Conservation (phyloP, 2,797 vertebrate species). For the Tiaroga cobitis region DNA sequence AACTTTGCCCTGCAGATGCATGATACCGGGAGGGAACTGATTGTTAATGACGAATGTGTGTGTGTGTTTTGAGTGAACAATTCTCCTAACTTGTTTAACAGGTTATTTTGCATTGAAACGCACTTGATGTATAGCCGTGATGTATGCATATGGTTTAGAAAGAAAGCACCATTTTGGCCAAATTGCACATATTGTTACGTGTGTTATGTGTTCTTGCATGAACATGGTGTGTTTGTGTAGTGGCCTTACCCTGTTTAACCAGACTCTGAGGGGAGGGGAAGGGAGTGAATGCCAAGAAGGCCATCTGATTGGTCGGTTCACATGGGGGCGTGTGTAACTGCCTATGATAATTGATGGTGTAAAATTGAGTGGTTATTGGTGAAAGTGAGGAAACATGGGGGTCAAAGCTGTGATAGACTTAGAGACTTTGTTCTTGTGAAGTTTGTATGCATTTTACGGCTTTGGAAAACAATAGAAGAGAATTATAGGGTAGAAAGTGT, state of each 20-base stretch:
- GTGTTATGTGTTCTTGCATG: slow-evolving; percentile 21
- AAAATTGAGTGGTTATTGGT: slow-evolving; percentile 36
- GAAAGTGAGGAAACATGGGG: not conserved
- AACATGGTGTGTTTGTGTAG: slow-evolving; percentile 34
- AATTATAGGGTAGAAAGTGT: not conserved
- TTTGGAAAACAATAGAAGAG: slow-evolving; percentile 15
- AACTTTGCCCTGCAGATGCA: slow-evolving; percentile 29
- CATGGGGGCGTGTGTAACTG: slow-evolving; percentile 56
- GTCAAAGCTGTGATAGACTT: slow-evolving; percentile 22
- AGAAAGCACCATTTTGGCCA: not conserved
- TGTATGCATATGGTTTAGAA: not conserved
- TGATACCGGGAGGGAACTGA: slow-evolving; percentile 25
- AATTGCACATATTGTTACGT: not conserved
- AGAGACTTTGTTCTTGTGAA: slow-evolving; percentile 31
- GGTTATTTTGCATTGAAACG: not conserved
- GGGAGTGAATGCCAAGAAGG: slow-evolving; percentile 29
- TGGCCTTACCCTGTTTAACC: slow-evolving; percentile 53
- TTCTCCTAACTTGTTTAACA: not conserved
- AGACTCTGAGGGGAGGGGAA: slow-evolving; percentile 42
- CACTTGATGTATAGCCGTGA: not conserved
- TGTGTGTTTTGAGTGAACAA: slow-evolving; percentile 10
- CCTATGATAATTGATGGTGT: slow-evolving; percentile 35
- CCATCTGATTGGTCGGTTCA: slow-evolving; percentile 66
- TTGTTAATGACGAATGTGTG: slow-evolving; percentile 1
- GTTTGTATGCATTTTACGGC: not conserved